Evolutionary conservation across 2,888 invertebrate genomes (phyloP), one percentile per base, ranked within the genome.

Genomic region (Crocallis elinguaria): DNA sequence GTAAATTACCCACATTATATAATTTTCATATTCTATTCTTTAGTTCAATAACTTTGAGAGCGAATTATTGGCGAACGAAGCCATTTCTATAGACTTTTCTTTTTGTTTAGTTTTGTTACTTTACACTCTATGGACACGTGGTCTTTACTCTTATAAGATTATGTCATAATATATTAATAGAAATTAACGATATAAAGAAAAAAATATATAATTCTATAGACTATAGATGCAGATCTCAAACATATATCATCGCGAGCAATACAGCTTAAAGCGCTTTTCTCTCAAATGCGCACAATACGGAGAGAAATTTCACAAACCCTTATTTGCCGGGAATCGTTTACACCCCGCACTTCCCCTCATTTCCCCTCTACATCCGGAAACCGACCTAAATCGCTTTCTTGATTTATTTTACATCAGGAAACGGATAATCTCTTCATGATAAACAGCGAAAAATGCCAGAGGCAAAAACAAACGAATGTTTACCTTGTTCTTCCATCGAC

Each of bases 371-470:
- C 36, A 38, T 33, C 50, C 60, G 56, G 53, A 56, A 52, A 59
- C 52, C 44, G 42, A 56, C 57, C 59, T 41, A 57, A 65, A 63
- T 64, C 58, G 60, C 56, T 58, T 51, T 51, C 57, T 57, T 64
- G 62, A 64, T 66, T 62, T 64, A 62, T 64, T 62, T 57, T 51
- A 54, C 52, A 55, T 52, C 58, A 50, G 49, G 41, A 54, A 60
- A 51, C 49, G 54, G 60, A 66, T 66, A 59, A 66, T 58, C 58
- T 50, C 32, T 41, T 43, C 60, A 57, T 57, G 66, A 66, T 66
- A 64, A 64, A 60, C 57, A 58, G 39, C 32, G 13, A 48, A 57
- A 49, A 55, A 45, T 43, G 19, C 33, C 33, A 14, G 27, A 32
- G 8, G 12, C 2, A 4, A 14, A 29, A 7, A 45, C 52, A 49